Base-by-base conservation (phyloP, 2,888 invertebrate genomes). In the Leptopterna dolabrata region DNA sequence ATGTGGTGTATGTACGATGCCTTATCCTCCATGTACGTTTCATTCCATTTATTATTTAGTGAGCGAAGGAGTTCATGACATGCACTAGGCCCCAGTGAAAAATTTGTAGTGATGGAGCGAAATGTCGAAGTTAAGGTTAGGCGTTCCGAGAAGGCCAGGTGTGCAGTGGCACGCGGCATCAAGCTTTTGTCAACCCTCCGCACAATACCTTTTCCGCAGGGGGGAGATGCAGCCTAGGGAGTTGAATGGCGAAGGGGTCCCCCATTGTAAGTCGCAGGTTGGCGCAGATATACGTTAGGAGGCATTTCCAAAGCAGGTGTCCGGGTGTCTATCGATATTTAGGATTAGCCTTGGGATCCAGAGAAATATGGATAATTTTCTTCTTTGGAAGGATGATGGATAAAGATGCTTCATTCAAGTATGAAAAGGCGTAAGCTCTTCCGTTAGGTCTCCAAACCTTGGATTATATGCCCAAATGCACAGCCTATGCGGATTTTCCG, bases 281-380 rank as follows among this genome's bases (percentile, higher is more conserved):
- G 85, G 76, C 85, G 24, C 73, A 85, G 73, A 85, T 85, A 85
- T 85, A 85, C 85, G 85, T 85, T 85, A 85, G 85, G 29, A 85
- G 73, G 85, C 85, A 85, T 85, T 85, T 45, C 83, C 4, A 16
- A 43, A 45, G 85, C 85, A 85, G 85, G 85, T 85, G 85, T 84
- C 84, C 84, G 45, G n/a, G n/a, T 84, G n/a, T 83, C 83, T 83
- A 76, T 76, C 85, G 85, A 73, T 85, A 45, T 85, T 73, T 45
- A 0, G 85, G 76, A 85, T 85, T 85, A 85, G 85, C 83, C 19
- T 0, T 24, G 63, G 27, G 2, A 6, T 63, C 63, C 13, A 24
- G 63, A 63, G 19, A 24, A 24, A 63, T 63, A 3, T 63, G 63
- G 24, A 24, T 24, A 55, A 63, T 63, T 63, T 24, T 13, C 55